Evolutionary conservation across 2,113 vertebrate genomes (phyloP).

Genomic region (Climacteris rufus): DNA sequence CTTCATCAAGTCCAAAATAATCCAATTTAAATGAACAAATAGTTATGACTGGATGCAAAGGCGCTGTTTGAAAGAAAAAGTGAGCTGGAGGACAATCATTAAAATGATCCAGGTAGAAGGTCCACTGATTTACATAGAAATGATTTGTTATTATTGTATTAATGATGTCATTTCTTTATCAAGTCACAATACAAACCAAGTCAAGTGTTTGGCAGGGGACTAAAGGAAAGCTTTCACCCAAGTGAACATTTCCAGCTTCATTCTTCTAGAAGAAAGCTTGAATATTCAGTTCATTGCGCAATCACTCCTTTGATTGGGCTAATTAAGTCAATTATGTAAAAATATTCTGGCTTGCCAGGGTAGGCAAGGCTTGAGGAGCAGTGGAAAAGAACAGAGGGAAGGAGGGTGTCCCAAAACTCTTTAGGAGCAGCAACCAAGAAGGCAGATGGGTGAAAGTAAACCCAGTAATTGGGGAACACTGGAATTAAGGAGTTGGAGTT

Average conservation of each 20-base stretch:
- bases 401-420: neutral
- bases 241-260: neutral
- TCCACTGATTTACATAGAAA: neutral
- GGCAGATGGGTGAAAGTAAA: neutral
- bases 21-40: neutral
- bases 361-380: neutral
- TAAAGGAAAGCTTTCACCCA: neutral
- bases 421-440: neutral
- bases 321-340: conserved; percentile 20
- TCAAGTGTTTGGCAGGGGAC: conserved; percentile 1
- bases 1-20: neutral
- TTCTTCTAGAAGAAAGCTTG: neutral
- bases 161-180: conserved; percentile 25
- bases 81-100: neutral
- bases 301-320: neutral
- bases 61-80: neutral
- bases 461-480: neutral
- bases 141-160: neutral
- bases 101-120: neutral
- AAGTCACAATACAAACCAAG: neutral
- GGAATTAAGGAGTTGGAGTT: neutral
- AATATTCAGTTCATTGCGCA: neutral
- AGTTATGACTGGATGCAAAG: neutral
- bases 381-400: neutral
- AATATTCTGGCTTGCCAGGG: neutral